Evolutionary conservation across 2,888 invertebrate genomes (phyloP), one percentile per base, ranked within the genome.

Genomic region (Glaucopsyche alexis): DNA sequence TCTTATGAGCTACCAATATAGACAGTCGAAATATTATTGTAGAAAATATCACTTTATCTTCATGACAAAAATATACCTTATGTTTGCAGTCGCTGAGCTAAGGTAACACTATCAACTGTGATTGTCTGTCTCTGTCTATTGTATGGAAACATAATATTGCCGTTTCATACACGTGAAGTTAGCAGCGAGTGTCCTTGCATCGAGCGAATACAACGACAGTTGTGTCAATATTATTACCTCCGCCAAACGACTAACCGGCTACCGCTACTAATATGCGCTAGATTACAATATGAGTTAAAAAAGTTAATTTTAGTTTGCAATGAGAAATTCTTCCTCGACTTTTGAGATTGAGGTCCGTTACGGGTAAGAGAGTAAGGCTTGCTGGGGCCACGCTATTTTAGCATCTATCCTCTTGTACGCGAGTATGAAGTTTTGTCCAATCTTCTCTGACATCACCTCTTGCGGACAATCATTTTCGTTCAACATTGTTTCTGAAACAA

Each of bases 331-430:
- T 67, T 66, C 67, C 66, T 66, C 67, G 66, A 11, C 66, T 66
- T 16, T 67, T 67, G 52, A 72, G 52, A 73, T 78, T 75, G 74
- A 77, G 75, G 75, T 73, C 50, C 67, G 71, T 77, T 87, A 93
- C 0, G 93, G 93, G 77, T 91, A 93, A 49, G 93, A 93, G 14
- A 86, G 82, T 66, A 93, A 75, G 0, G 93, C 93, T 77, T 94
- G 94, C 78, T 95, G 94, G 73, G 99, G 99, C 99, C 99, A 99
- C 74, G 98, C 98, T 80, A 99, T 99, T 92, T 98, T 99, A 45
- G 98, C 98, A 85, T 98, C 99, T 86, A 97, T 97, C 76, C 99
- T 94, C 90, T 99, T 98, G 93, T 98, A 99, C 19, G 98, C 99
- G 87, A 99, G 95, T 86, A 98, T 96, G 89, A 97, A 98, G 83